A percentile compares a stretch with the other conserved stretches of the same genome.
phyloP scores from a whole-genome alignment of 2,888 invertebrate genomes.

The Phaonia tiefii region DNA sequence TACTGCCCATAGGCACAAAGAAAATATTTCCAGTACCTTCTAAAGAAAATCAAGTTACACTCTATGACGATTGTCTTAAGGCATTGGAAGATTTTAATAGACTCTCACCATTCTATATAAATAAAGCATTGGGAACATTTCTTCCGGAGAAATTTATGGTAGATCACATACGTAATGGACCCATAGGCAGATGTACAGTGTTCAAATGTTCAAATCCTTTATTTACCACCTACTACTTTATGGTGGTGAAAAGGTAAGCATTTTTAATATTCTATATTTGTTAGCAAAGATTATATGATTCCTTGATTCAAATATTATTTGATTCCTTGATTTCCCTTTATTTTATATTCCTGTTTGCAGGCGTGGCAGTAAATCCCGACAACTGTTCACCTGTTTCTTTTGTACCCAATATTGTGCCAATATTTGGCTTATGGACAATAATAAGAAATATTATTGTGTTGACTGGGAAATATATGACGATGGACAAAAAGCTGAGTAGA shows the following conservation, averaged over 20 bases:
- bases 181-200: constrained; percentile 77
- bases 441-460: constrained; percentile 76
- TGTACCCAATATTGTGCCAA: constrained; percentile 77
- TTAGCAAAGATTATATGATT: not conserved
- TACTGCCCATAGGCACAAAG: constrained; percentile 78
- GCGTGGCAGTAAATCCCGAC: constrained; percentile 77
- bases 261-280: not conserved
- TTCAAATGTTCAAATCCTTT: constrained; percentile 75
- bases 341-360: constrained; percentile 67
- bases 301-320: not conserved
- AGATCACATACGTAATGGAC: constrained; percentile 77
- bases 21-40: constrained; percentile 74
- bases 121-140: constrained; percentile 71
- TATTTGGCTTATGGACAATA: constrained; percentile 74
- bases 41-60: constrained; percentile 74
- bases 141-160: constrained; percentile 77
- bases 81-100: constrained; percentile 75
- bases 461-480: constrained; percentile 76
- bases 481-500: not conserved
- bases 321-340: too few species aligned
- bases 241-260: constrained; percentile 78
- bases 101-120: constrained; percentile 74
- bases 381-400: constrained; percentile 78
- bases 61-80: constrained; percentile 78
- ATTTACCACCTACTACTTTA: constrained; percentile 79